phyloP scores from a whole-genome alignment of 1,140 invertebrate species.

The Diorhabda elongata region DNA sequence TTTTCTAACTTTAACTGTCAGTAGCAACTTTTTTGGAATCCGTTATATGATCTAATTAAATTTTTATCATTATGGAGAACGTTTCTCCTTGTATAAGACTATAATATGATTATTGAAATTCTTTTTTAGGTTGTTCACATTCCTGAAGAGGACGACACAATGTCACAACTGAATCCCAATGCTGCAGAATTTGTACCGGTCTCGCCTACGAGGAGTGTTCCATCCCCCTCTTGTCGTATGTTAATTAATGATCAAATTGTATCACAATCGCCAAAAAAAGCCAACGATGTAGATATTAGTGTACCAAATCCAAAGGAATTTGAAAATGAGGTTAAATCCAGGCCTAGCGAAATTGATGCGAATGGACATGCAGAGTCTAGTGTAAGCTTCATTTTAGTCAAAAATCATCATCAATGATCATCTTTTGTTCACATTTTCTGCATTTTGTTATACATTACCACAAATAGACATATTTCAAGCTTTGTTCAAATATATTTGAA shows the following conservation, averaged over 20 bases:
- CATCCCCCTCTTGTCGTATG: constrained; percentile 34
- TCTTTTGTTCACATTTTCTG: too few species aligned
- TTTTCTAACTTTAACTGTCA: too few species aligned
- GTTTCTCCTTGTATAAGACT: too few species aligned
- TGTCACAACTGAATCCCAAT: constrained; percentile 67
- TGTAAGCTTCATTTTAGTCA: too few species aligned
- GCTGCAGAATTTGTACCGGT: constrained; percentile 67
- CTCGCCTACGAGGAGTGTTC: constrained; percentile 52
- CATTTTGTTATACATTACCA: too few species aligned
- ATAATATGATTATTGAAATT: too few species aligned
- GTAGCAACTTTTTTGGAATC: too few species aligned
- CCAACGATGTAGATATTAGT: constrained; percentile 53
- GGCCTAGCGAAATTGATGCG: constrained; percentile 57
- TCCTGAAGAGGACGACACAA: constrained; percentile 50
- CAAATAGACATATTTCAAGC: too few species aligned
- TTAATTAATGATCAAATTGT: constrained; percentile 50
- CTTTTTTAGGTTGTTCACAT: constrained; percentile 31
- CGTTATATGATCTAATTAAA: too few species aligned
- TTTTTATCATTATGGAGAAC: too few species aligned
- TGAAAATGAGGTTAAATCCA: constrained; percentile 54
- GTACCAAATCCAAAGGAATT: constrained; percentile 63
- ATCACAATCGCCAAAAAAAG: constrained; percentile 59
- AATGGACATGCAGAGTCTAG: constrained; percentile 47
- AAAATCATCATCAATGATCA: too few species aligned
- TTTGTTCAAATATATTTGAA: too few species aligned